Conservation (phyloP, 2,888 invertebrate genomes). For the Dione vanillae region DNA sequence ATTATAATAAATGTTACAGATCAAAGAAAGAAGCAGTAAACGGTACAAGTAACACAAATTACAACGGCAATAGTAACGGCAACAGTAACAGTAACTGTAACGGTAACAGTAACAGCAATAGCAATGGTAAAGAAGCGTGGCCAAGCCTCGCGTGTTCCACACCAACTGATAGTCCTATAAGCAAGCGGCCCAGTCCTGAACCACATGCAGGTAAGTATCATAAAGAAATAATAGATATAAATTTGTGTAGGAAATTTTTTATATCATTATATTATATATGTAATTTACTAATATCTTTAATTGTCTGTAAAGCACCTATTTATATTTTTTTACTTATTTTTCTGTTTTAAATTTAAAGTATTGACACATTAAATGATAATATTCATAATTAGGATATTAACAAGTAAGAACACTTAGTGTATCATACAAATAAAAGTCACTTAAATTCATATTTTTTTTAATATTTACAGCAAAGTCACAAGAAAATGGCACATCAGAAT, state of each 20-base stretch:
- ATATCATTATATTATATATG: too few relatives aligned
- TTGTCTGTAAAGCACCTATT: too few relatives aligned
- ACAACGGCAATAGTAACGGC: conserved; percentile 51
- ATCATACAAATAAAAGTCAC: background rate
- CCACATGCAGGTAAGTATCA: conserved; percentile 61
- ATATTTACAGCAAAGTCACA: conserved; percentile 77
- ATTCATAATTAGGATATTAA: too few relatives aligned
- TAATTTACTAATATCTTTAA: too few relatives aligned
- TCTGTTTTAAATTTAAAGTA: too few relatives aligned
- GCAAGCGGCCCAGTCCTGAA: conserved; percentile 72
- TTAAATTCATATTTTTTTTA: too few relatives aligned
- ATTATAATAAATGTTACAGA: conserved; percentile 54
- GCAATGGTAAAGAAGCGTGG: conserved; percentile 89
- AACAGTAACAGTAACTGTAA: conserved; percentile 42
- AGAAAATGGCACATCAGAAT: conserved; percentile 82
- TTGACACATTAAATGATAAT: too few relatives aligned
- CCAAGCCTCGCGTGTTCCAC: conserved; percentile 87
- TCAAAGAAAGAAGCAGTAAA: conserved; percentile 72
- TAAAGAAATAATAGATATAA: background rate
- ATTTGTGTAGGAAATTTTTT: too few relatives aligned
- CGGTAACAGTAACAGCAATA: conserved; percentile 54
- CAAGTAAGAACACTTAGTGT: too few relatives aligned
- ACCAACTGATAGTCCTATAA: conserved; percentile 70
- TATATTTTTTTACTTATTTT: too few relatives aligned
- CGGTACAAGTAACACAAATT: conserved; percentile 49